A percentile compares a stretch with the other conserved stretches of the same genome.
These are phyloP conservation scores for Cerastoderma edule DNA, from an alignment of 2,888 invertebrate genomes.

Conservation along the genomic window DNA sequence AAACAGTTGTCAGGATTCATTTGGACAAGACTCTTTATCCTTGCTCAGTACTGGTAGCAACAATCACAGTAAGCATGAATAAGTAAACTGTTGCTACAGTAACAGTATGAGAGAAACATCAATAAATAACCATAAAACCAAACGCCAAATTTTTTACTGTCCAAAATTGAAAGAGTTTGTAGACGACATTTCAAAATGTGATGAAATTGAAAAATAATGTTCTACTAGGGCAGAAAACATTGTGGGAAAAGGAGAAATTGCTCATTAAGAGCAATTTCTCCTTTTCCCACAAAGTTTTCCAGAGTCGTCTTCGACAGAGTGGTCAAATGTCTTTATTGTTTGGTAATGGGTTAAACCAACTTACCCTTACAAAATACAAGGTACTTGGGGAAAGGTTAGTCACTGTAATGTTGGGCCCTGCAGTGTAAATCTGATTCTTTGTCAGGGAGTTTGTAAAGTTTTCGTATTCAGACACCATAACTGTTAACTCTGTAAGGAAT, in stretches of 20 bases:
- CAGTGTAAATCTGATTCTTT: conserved; percentile 31
- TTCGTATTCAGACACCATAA: conserved; percentile 57
- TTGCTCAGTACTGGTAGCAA: too few relatives aligned
- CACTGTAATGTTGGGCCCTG: conserved; percentile 42
- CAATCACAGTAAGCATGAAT: too few relatives aligned
- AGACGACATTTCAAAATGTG: too few relatives aligned
- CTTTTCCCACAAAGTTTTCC: conserved; percentile 5
- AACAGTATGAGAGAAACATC: not conserved
- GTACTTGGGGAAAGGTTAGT: conserved; percentile 65
- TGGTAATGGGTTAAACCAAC: not conserved
- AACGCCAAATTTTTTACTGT: too few relatives aligned
- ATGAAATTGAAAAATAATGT: too few relatives aligned
- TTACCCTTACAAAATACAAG: conserved; percentile 71
- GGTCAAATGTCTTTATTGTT: too few relatives aligned
- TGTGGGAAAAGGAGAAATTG: conserved; percentile 8
- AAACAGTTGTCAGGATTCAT: too few relatives aligned
- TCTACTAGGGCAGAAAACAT: too few relatives aligned
- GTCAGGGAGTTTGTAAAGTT: conserved; percentile 55
- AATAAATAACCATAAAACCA: not conserved
- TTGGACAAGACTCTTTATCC: too few relatives aligned
- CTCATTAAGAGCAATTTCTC: not conserved
- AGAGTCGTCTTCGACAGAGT: too few relatives aligned
- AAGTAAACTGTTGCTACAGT: too few relatives aligned
- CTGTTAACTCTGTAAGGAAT: conserved; percentile 65
- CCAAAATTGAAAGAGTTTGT: too few relatives aligned